These are phyloP conservation scores for Tragelaphus oryx DNA, from an alignment of 2,797 vertebrate genomes.

Conservation along the genomic window DNA sequence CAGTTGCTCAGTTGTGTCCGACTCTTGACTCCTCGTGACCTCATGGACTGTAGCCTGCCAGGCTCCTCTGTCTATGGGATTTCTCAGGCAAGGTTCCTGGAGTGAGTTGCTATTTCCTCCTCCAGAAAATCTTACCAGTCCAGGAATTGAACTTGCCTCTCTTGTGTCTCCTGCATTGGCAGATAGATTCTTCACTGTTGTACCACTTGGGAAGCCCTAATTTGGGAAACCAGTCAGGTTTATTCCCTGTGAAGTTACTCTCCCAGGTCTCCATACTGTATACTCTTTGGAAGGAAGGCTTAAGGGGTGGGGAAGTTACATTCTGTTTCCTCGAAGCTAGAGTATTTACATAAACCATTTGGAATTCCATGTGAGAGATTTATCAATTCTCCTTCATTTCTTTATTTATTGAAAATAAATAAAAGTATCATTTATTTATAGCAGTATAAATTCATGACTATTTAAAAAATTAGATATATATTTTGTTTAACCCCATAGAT, in stretches of 20 bases:
- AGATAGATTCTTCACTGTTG: background rate
- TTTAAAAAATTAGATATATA: background rate
- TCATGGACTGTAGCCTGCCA: background rate
- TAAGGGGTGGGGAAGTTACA: background rate
- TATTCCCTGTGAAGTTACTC: background rate
- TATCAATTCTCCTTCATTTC: background rate
- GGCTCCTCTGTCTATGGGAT: background rate
- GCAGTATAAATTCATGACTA: background rate
- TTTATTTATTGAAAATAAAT: slow-evolving; percentile 9
- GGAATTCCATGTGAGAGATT: background rate
- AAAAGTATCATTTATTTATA: background rate
- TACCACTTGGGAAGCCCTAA: background rate
- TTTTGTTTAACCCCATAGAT: background rate
- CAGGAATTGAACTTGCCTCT: background rate
- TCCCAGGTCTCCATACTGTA: background rate
- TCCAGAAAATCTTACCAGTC: background rate
- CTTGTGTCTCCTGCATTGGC: background rate
- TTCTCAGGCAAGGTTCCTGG: background rate
- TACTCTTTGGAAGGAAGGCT: background rate
- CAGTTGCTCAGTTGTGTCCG: too few relatives aligned
- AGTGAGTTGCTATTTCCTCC: background rate
- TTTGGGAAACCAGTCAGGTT: background rate
- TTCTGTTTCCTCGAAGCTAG: background rate
- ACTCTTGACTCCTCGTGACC: background rate
- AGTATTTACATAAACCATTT: background rate